Conservation (phyloP, 2,113 vertebrate genomes). For the Cynocephalus volans region DNA sequence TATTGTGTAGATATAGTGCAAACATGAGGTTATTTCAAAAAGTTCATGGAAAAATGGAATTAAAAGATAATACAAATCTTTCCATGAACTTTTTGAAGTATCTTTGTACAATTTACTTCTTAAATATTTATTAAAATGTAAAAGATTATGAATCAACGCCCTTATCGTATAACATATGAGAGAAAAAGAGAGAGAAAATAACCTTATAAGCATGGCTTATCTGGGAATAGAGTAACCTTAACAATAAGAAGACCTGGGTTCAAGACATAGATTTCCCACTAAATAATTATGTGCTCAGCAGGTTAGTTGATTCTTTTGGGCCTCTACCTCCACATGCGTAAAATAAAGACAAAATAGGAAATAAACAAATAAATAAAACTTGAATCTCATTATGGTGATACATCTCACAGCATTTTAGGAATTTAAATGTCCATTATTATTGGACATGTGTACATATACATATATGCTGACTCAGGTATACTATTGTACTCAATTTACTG, state of each 20-base stretch:
- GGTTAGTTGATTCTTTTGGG: neutral
- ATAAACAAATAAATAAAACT: neutral
- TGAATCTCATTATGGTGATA: neutral
- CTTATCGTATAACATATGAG: neutral
- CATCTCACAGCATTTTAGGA: neutral
- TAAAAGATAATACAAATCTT: no score
- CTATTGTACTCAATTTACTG: neutral
- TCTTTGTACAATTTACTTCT: neutral
- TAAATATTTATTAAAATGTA: neutral
- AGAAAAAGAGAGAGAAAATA: neutral
- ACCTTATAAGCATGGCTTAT: neutral
- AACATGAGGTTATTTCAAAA: neutral
- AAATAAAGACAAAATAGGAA: conserved; percentile 15
- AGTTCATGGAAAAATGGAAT: no score
- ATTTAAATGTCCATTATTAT: neutral
- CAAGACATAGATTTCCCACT: neutral
- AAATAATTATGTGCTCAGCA: neutral
- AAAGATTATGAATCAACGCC: neutral
- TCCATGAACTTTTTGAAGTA: no score
- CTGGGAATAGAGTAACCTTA: neutral
- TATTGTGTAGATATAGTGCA: neutral
- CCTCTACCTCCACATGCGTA: neutral
- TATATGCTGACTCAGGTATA: neutral
- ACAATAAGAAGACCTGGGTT: neutral
- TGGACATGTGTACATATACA: neutral